Evolutionary conservation across 2,797 vertebrate species (phyloP).

Genomic region (Triplophysa bombifrons): DNA sequence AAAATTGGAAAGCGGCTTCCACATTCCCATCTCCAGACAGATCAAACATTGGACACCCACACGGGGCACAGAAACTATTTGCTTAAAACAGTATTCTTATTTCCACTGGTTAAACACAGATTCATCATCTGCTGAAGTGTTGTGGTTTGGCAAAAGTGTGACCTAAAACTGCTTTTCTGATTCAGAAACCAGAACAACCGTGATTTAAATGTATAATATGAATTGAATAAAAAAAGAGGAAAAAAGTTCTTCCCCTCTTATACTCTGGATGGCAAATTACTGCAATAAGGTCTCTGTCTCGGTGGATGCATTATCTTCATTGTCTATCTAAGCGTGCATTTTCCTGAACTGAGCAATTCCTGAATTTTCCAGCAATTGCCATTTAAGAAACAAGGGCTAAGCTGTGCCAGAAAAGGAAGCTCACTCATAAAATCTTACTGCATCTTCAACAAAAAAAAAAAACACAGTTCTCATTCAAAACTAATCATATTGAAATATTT

Average conservation of each 20-base stretch:
- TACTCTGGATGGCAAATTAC: neutral
- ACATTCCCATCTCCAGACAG: neutral
- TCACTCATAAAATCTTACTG: neutral
- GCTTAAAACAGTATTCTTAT: neutral
- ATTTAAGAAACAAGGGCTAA: conserved; percentile 22
- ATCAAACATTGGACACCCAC: neutral
- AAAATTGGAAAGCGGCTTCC: neutral
- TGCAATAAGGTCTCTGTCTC: neutral
- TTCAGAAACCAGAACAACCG: neutral
- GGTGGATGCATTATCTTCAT: conserved; percentile 7
- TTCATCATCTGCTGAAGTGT: conserved; percentile 3
- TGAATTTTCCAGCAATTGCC: conserved; percentile 2
- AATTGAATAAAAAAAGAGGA: neutral
- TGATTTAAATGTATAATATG: neutral
- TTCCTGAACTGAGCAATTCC: conserved; percentile 3
- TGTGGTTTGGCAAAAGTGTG: neutral
- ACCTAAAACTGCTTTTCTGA: neutral
- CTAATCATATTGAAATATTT: neutral
- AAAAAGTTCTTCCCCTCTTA: neutral
- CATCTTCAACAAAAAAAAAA: neutral
- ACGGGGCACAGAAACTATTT: conserved; percentile 8
- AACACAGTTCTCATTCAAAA: neutral
- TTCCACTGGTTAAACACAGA: conserved; percentile 15
- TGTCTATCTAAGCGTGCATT: conserved; percentile 13
- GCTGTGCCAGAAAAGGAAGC: neutral